Evolutionary conservation across 2,888 invertebrate species (phyloP).

Genomic region (Epinotia ramella): DNA sequence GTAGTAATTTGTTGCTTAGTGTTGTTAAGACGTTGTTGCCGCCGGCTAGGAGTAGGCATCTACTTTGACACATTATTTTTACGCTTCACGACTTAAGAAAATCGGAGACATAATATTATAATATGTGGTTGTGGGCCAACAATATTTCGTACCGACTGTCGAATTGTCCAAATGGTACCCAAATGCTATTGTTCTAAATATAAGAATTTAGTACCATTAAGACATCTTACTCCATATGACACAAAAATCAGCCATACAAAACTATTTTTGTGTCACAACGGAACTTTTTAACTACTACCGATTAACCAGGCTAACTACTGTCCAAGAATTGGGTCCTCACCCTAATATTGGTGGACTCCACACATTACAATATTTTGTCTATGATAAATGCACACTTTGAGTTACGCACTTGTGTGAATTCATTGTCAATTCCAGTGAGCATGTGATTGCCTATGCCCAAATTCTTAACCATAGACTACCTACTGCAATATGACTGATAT

Average conservation of each 20-base stretch:
- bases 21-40: slow-evolving; percentile 42
- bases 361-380: background rate
- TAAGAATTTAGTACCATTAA: too few relatives aligned
- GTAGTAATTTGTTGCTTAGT: slow-evolving; percentile 47
- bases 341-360: too few relatives aligned
- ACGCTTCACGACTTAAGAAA: slow-evolving; percentile 32
- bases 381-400: slow-evolving; percentile 24
- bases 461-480: slow-evolving; percentile 33
- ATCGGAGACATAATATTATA: background rate
- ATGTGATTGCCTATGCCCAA: slow-evolving; percentile 39
- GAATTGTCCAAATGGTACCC: too few relatives aligned
- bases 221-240: too few relatives aligned
- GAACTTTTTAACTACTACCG: too few relatives aligned
- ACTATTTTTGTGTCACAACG: too few relatives aligned
- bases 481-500: slow-evolving; percentile 52
- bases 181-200: too few relatives aligned
- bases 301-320: too few relatives aligned
- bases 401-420: slow-evolving; percentile 33
- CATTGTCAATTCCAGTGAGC: slow-evolving; percentile 37
- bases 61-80: slow-evolving; percentile 27
- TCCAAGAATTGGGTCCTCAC: too few relatives aligned
- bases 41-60: slow-evolving; percentile 26
- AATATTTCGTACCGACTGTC: background rate
- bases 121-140: background rate
- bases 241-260: too few relatives aligned